Base-by-base conservation (phyloP, 2,113 vertebrate genomes). In the Oriolus oriolus region DNA sequence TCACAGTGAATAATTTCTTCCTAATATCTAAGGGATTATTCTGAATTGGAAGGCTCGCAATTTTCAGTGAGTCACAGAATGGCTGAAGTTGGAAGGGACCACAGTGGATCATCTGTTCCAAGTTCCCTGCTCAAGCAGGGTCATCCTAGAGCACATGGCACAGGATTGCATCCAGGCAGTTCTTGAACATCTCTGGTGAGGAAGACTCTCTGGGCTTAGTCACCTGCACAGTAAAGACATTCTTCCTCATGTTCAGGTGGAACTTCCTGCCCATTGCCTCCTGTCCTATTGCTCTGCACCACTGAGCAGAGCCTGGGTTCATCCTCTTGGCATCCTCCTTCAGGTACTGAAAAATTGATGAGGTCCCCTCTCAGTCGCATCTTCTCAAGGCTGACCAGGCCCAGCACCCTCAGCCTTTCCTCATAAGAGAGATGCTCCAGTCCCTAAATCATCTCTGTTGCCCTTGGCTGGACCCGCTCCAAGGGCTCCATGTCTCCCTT, bases 401-500 rank as follows among this genome's bases (percentile, higher is more conserved):
- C 18, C 64, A 45, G 39, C 74, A 20, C 39, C 28, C 33, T 69
- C 73, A 78, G 47, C 28, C 39, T 26, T 41, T 63, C n/a, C 24
- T 71, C 24, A 17, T 6, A 24, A 3, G 4, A 10, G 52, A 66
- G 28, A 11, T 42, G 21, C 13, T 79, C 11, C 75, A 41, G 57
- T 17, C n/a, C 35, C 30, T n/a, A 9, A 3, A 35, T 26, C 30
- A 30, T 4, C 41, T 71, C 26, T 41, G n/a, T 35, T 35, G 33
- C 30, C 35, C 26, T 71, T 0, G 1, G 26, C 49, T 22, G 85
- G 30, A 42, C 35, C 20, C 0, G 0, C 28, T 68, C 45, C 19
- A 16, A 12, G 19, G 30, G n/a, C 41, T 47, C 30, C 41, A 6
- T 4, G 9, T 3, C 39, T 9, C 27, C 28, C 26, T 31, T 31